phyloP scores from a whole-genome alignment of 2,888 invertebrate species.

The Drosophila anomelani region DNA sequence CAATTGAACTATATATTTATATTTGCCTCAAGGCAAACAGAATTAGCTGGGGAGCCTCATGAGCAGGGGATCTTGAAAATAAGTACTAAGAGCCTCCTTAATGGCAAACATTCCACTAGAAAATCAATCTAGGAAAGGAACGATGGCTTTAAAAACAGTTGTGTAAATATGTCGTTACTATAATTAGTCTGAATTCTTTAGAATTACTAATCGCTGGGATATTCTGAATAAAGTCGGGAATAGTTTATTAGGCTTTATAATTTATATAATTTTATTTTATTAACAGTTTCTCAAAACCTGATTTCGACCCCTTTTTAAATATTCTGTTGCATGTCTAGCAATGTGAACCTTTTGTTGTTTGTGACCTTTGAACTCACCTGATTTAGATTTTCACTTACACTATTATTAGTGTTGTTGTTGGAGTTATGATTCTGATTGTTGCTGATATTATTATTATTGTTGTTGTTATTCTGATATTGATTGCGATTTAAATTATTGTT shows the following conservation, averaged over 20 bases:
- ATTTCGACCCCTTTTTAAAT: neutral
- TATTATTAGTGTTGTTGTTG: slow-evolving; percentile 62
- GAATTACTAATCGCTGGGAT: neutral
- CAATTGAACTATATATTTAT: slow-evolving; percentile 36
- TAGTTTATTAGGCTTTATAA: neutral
- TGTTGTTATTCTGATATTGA: slow-evolving; percentile 73
- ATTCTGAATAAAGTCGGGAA: neutral
- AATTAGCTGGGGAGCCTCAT: slow-evolving; percentile 11
- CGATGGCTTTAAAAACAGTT: slow-evolving; percentile 21
- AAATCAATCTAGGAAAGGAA: neutral
- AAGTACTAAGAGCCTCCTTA: neutral
- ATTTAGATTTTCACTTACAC: slow-evolving; percentile 60
- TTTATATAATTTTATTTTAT: neutral
- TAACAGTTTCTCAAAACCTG: neutral
- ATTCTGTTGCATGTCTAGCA: too few relatives aligned
- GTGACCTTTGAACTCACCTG: slow-evolving; percentile 59
- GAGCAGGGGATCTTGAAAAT: slow-evolving; percentile 3
- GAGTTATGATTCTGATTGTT: slow-evolving; percentile 34
- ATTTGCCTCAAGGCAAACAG: slow-evolving; percentile 16
- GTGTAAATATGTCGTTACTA: slow-evolving; percentile 22
- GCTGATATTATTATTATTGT: slow-evolving; percentile 81
- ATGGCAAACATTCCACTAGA: neutral
- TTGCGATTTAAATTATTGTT: slow-evolving; percentile 68
- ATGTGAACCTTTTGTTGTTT: neutral
- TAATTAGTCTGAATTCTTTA: slow-evolving; percentile 2